A percentile compares a stretch with the other conserved stretches of the same genome.
These are phyloP conservation scores for Cryptotis parvus DNA, from an alignment of 2,113 vertebrate species.

Conservation along the genomic window DNA sequence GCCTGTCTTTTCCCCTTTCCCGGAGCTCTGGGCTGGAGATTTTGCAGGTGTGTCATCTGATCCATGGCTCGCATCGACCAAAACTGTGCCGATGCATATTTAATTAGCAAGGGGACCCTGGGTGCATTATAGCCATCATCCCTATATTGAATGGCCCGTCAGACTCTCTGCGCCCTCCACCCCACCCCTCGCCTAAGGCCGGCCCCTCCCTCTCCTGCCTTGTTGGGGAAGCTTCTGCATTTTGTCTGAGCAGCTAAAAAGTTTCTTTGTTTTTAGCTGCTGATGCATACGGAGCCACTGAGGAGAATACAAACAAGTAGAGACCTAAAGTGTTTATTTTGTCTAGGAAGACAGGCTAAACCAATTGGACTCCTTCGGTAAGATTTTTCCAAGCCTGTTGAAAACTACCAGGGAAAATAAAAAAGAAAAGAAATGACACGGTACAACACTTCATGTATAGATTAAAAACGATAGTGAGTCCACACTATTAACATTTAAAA, in stretches of 20 bases:
- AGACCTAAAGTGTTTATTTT: constrained; percentile 95
- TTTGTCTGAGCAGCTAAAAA: constrained; percentile 93
- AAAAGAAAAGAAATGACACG: constrained; percentile 46
- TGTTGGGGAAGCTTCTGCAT: constrained; percentile 92
- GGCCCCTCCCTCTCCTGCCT: constrained; percentile 69
- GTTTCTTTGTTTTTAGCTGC: constrained; percentile 97
- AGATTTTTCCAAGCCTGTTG: constrained; percentile 84
- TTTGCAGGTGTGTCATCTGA: constrained; percentile 96
- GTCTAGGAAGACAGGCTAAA: constrained; percentile 89
- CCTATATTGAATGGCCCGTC: constrained; percentile 93
- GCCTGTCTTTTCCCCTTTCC: constrained; percentile 90
- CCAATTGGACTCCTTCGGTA: constrained; percentile 86
- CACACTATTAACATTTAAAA: neutral
- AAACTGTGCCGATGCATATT: constrained; percentile 96
- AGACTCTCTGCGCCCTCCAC: constrained; percentile 91
- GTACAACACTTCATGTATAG: constrained; percentile 35
- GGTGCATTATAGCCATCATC: constrained; percentile 92
- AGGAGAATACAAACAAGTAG: constrained; percentile 95
- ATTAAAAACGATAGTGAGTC: neutral
- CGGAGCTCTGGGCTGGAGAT: constrained; percentile 92
- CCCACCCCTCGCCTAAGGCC: constrained; percentile 76
- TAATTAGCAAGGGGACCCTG: constrained; percentile 95
- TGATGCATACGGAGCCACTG: constrained; percentile 93
- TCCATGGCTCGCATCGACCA: constrained; percentile 95
- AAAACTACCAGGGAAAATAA: constrained; percentile 73